Base-by-base conservation (phyloP, 2,113 vertebrate species). In the Melanocharis versteri region DNA sequence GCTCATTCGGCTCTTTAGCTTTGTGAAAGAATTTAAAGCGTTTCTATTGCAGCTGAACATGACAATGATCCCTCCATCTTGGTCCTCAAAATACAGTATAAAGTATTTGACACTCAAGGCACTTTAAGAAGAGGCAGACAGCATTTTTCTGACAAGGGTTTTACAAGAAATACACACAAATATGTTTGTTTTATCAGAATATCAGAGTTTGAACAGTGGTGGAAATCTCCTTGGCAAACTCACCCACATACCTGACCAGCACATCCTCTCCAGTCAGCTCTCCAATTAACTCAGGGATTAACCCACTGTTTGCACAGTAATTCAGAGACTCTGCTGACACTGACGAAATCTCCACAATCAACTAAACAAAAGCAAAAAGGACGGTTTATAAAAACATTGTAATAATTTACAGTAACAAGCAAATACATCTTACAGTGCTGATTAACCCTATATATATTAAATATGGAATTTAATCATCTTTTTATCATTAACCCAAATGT, bases 251-350 rank as follows among this genome's bases (percentile, higher is more conserved):
- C 99, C 99, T 99, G 98, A 99, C 98, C 37, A 99, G 98, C 12
- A 99, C 87, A 65, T 99, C 99, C 3, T 99, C 99, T 83, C 99
- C 99, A 10, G 98, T 99, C 95, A 99, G 96, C 83, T 99, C 99
- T 39, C 96, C 97, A 48, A 99, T 98, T 50, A 99, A 96, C 94
- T 99, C 98, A 11, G 99, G 93, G 54, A 99, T 94, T 19, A 99
- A 93, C 21, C 98, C 97, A 77, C 98, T 99, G 93, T 96, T 98
- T 48, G 98, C 98, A 61, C 99, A 99, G 97, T 98, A 99, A 78
- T 97, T 98, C 16, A 99, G 97, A 4, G 98, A 99, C 69, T 98
- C 98, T 47, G 98, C 97, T 40, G 99, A 99, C 61, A 98, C 97
- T 0, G 98, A 98, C 7, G 99, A 98, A 48, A 99, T 98, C 87